Evolutionary conservation across 1,140 invertebrate species (phyloP).

Genomic region (Pseudoatta argentina): DNA sequence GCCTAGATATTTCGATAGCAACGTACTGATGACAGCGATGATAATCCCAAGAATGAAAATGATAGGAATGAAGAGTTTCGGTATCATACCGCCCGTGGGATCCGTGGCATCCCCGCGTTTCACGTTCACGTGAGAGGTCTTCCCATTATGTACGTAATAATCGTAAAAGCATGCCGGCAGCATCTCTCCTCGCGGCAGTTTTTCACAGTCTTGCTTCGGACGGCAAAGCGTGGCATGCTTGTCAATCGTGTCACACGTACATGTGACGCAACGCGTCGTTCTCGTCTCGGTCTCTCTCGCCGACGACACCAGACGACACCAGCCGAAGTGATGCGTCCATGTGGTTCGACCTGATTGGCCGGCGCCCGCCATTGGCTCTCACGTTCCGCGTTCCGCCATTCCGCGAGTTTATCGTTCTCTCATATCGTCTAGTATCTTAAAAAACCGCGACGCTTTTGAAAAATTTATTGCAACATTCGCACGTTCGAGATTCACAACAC

Average conservation of each 20-base stretch:
- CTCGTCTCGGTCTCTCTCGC: background rate
- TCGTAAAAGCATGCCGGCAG: conserved; percentile 56
- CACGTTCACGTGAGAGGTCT: conserved; percentile 63
- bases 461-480: background rate
- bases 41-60: conserved; percentile 76
- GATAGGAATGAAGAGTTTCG: conserved; percentile 73
- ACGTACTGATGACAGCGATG: conserved; percentile 75
- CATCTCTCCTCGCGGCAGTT: conserved; percentile 69
- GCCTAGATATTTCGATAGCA: conserved; percentile 77
- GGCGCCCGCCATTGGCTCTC: background rate
- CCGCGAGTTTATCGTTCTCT: background rate
- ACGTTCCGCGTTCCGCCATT: background rate
- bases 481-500: background rate
- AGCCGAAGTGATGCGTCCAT: conserved; percentile 13
- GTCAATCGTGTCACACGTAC: background rate
- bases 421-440: too few species aligned
- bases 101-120: conserved; percentile 48
- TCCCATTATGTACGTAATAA: conserved; percentile 48
- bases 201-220: background rate
- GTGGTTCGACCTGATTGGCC: conserved; percentile 67
- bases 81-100: conserved; percentile 60
- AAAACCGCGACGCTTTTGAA: background rate
- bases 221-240: conserved; percentile 38
- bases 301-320: background rate
- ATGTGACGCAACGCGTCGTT: conserved; percentile 12